Base-by-base conservation (phyloP, 2,113 vertebrate genomes). In the Clarias magur region DNA sequence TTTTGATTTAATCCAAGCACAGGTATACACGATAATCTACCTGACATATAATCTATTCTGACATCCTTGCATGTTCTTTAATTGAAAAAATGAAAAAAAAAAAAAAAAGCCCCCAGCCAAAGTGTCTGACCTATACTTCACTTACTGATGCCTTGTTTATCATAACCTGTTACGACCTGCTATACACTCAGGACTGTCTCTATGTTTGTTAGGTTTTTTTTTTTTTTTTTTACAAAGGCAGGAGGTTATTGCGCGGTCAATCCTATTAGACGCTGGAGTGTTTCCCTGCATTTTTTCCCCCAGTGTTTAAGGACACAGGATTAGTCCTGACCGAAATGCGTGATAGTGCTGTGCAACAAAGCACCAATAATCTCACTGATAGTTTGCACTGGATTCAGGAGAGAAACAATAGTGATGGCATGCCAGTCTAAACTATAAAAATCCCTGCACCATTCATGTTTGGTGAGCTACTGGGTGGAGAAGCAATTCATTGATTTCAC, bases 211-310 rank as follows among this genome's bases (percentile, higher is more conserved):
- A 48, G 6, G 6, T 48, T 48, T 48, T 48, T 48, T 48, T 6
- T 42, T 6, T 89, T 92, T 90, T 80, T 84, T 93, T 93, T 92
- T 85, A 90, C 56, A 67, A 90, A 80, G 34, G 85, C 67, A 91
- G 48, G 73, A 82, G 72, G 88, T 93, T 93, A 92, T 86, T 86
- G 92, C 84, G 86, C 91, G 89, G 92, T 89, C 91, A 92, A 42
- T 78, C 89, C 82, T 92, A 91, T 91, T 91, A 88, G 90, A 90
- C 90, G 90, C 91, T 91, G 89, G 89, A 91, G 90, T 91, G 89
- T 82, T 89, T 70, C 83, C 65, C 73, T 80, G 80, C 80, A 73
- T 87, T 85, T 73, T 67, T 63, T 10, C 21, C 12, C 57, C 16
- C 67, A 56, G 87, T 86, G 84, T 85, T 88, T 86, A 90, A 73